Evolutionary conservation across 2,888 invertebrate species (phyloP).

Genomic region (Malthinus seriepunctatus): DNA sequence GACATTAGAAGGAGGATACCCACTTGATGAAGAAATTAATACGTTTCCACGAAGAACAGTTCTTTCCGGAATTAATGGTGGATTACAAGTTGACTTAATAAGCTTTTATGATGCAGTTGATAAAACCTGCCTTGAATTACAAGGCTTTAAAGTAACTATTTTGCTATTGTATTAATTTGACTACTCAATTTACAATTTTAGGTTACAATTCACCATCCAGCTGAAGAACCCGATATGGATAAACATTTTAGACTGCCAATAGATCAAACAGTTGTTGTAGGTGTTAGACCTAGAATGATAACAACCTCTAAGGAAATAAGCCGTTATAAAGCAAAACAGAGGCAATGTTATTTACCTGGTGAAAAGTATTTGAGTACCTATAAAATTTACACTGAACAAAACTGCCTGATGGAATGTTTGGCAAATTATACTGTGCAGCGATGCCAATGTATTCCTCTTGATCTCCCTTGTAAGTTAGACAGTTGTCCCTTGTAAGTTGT

Average conservation of each 20-base stretch:
- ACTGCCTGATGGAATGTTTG: slow-evolving; percentile 42
- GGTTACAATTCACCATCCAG: slow-evolving; percentile 44
- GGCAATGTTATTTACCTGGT: slow-evolving; percentile 38
- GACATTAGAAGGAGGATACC: slow-evolving; percentile 69
- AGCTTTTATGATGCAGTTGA: slow-evolving; percentile 62
- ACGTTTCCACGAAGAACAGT: slow-evolving; percentile 71
- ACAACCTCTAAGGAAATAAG: slow-evolving; percentile 36
- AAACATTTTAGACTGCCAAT: slow-evolving; percentile 37
- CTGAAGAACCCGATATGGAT: slow-evolving; percentile 40
- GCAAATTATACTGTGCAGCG: slow-evolving; percentile 33
- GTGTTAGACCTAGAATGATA: slow-evolving; percentile 37
- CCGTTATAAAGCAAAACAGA: slow-evolving; percentile 29
- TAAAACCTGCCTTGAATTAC: slow-evolving; percentile 55
- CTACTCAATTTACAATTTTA: slow-evolving; percentile 14
- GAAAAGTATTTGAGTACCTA: slow-evolving; percentile 38
- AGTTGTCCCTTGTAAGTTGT: too few relatives aligned
- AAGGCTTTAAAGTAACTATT: slow-evolving; percentile 12
- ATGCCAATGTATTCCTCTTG: slow-evolving; percentile 39
- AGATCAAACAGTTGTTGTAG: slow-evolving; percentile 33
- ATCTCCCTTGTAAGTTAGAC: slow-evolving; percentile 43
- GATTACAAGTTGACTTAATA: slow-evolving; percentile 45
- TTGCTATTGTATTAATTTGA: too few relatives aligned
- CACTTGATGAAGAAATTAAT: slow-evolving; percentile 55
- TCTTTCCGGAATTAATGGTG: slow-evolving; percentile 46
- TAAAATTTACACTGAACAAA: slow-evolving; percentile 39